Base-by-base conservation (phyloP, 1,140 invertebrate species). In the Lutraria rhynchaena region DNA sequence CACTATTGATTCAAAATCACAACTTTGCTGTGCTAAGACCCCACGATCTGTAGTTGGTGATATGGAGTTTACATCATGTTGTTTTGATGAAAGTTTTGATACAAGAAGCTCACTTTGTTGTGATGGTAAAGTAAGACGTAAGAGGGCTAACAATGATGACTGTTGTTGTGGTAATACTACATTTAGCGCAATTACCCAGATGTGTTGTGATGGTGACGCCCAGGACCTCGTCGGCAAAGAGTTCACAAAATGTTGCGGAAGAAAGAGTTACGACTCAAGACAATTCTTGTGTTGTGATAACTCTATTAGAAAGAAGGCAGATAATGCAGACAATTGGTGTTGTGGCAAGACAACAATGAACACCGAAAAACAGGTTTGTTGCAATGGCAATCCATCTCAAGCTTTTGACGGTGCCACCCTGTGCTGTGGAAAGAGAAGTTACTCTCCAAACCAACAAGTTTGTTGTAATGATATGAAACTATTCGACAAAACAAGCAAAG, bases 81-180 rank as follows among this genome's bases (percentile, higher is more conserved):
- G 78, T 41, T 51, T 49, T 41, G 53, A 58, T 31, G 41, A 51
- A 3, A 81, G 78, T 29, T 81, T 63, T 41, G 78, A 81, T 55
- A 81, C 67, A 27, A 58, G 69, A 35, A 53, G 41, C 22, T 73
- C 67, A n/a, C 27, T 70, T 13, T 81, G 78, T 35, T 81, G 78
- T 55, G 69, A 70, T 22, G 57, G 69, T 11, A 63, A 81, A 31
- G 49, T 73, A 11, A 35, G 57, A 11, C 22, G 41, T 24, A 81
- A 81, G 69, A 51, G 58, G 37, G 41, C 51, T 31, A 63, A 61
- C 27, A 33, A 73, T 63, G 78, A 81, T 44, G 70, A 73, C n/a
- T 65, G 65, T 24, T 81, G 78, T 44, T 81, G 78, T 65, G 78
- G 78, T 51, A 70, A 37, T 15, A 63, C 69, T 9, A 81, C 78